Conservation (phyloP, 2,797 vertebrate species). For the Melanotaenia trifasciata region DNA sequence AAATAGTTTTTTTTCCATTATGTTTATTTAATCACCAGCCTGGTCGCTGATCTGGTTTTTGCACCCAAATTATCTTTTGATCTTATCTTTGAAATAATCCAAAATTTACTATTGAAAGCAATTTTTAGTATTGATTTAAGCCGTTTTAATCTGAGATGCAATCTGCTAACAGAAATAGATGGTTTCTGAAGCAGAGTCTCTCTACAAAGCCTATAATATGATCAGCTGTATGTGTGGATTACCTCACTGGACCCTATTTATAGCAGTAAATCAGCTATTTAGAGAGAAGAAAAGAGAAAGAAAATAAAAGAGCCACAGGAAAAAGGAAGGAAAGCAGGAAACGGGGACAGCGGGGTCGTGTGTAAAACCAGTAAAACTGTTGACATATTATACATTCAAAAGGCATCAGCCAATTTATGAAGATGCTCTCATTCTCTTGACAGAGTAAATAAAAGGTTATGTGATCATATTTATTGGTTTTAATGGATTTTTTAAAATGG, state of each 20-base stretch:
- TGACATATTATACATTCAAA: slow-evolving; percentile 26
- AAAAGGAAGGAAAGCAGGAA: slow-evolving; percentile 31
- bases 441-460: background rate
- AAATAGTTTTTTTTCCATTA: background rate
- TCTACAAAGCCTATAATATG: background rate
- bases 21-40: background rate
- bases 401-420: slow-evolving; percentile 14
- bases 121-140: background rate
- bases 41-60: background rate
- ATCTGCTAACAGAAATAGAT: slow-evolving; percentile 6
- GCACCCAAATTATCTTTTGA: background rate
- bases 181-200: background rate
- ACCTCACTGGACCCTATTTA: slow-evolving; percentile 39
- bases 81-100: background rate
- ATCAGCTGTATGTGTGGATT: background rate
- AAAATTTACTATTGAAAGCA: background rate
- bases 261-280: slow-evolving; percentile 39
- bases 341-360: slow-evolving; percentile 45
- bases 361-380: slow-evolving; percentile 36
- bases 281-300: slow-evolving; percentile 3
- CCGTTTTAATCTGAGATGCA: slow-evolving; percentile 12
- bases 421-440: background rate
- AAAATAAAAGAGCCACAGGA: slow-evolving; percentile 31
- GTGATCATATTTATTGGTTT: slow-evolving; percentile 8
- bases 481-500: background rate